A percentile compares a stretch with the other conserved stretches of the same genome.
Evolutionary conservation across 2,888 invertebrate species (phyloP).

Genomic region (Pyrocoelia pectoralis): DNA sequence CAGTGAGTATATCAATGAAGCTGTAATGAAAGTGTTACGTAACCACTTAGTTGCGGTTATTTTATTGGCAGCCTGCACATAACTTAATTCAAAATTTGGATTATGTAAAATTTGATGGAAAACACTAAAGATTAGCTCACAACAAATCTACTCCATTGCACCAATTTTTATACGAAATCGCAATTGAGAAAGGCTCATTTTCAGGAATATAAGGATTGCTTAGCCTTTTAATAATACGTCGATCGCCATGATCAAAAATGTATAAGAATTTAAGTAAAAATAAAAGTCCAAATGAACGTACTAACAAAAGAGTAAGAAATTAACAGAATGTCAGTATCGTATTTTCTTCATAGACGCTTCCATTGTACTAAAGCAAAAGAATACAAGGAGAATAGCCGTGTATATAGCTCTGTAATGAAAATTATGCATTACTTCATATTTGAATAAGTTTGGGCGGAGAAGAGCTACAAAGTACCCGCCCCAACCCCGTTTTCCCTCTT

Average conservation of each 20-base stretch:
- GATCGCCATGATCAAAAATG: neutral
- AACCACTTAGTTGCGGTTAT: too few relatives aligned
- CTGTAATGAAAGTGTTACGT: too few relatives aligned
- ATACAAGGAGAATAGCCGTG: constrained; percentile 48
- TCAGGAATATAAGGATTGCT: neutral
- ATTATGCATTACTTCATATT: constrained; percentile 57
- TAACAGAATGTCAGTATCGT: constrained; percentile 42
- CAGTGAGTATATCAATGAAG: too few relatives aligned
- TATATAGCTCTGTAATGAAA: constrained; percentile 53
- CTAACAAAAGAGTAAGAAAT: constrained; percentile 9
- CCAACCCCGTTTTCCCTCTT: constrained; percentile 39
- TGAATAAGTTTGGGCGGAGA: constrained; percentile 48
- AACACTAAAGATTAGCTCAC: neutral
- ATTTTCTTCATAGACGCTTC: constrained; percentile 48
- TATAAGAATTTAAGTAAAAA: constrained; percentile 2
- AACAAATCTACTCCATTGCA: neutral
- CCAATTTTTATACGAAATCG: neutral
- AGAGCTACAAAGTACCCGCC: constrained; percentile 48
- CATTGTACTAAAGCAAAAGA: constrained; percentile 44
- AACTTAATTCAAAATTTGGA: too few relatives aligned
- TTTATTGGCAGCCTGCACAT: too few relatives aligned
- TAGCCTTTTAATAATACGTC: neutral
- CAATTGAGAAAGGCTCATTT: neutral
- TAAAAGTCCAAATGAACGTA: constrained; percentile 4
- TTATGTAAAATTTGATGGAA: too few relatives aligned